These are phyloP conservation scores for Arctopsyche grandis DNA, from an alignment of 1,140 invertebrate genomes.

Conservation along the genomic window DNA sequence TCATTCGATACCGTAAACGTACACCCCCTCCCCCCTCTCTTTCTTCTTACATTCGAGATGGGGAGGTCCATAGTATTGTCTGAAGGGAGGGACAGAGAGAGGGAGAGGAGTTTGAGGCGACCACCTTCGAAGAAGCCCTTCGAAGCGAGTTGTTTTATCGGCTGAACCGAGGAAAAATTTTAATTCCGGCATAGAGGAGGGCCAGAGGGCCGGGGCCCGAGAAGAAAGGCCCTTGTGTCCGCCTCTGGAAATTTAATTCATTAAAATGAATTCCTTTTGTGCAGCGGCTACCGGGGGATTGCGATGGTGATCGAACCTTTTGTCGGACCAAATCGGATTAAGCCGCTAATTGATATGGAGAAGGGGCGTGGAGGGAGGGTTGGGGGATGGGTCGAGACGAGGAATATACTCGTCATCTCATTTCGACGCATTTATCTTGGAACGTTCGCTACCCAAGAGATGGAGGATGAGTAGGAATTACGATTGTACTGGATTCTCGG, in stretches of 20 bases:
- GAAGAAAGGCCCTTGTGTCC: constrained; percentile 27
- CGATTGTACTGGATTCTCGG: too few species aligned
- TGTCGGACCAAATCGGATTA: constrained; percentile 52
- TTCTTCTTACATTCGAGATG: not conserved
- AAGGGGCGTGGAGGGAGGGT: constrained; percentile 13
- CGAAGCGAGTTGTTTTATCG: constrained; percentile 42
- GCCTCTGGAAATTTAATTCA: constrained; percentile 53
- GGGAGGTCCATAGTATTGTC: not conserved
- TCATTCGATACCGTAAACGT: constrained; percentile 24
- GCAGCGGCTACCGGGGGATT: constrained; percentile 40
- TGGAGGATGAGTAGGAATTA: too few species aligned
- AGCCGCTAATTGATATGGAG: constrained; percentile 54
- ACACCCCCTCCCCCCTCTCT: not conserved
- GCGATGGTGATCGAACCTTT: constrained; percentile 54
- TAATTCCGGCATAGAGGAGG: constrained; percentile 20
- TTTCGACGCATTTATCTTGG: too few species aligned
- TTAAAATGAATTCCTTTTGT: constrained; percentile 55
- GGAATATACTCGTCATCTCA: constrained; percentile 15
- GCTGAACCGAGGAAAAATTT: constrained; percentile 35
- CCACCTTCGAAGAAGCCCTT: constrained; percentile 28
- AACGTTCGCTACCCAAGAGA: too few species aligned
- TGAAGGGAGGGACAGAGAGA: not conserved
- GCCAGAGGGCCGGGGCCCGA: not conserved
- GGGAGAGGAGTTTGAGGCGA: not conserved
- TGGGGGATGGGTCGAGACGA: not conserved